Evolutionary conservation across 2,797 vertebrate genomes (phyloP).

Genomic region (Decapterus maruadsi): DNA sequence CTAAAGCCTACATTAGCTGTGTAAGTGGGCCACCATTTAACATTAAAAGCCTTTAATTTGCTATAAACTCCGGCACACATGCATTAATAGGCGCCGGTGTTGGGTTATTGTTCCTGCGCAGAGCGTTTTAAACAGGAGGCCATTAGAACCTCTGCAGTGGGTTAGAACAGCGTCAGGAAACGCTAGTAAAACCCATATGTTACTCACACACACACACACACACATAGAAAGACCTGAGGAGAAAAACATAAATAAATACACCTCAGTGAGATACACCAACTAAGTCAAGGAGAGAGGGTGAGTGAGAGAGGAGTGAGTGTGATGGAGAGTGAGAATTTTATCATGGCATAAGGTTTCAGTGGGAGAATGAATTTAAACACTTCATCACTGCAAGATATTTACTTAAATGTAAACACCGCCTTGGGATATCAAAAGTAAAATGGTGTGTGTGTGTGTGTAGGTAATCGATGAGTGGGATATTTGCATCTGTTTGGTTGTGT

Average conservation of each 20-base stretch:
- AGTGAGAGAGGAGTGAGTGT: conserved; percentile 35
- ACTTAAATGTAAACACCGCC: conserved; percentile 78
- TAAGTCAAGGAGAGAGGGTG: conserved; percentile 27
- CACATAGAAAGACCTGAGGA: conserved; percentile 9
- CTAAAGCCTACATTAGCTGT: conserved; percentile 84
- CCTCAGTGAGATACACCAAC: conserved; percentile 25
- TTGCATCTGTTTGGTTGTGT: conserved; percentile 71
- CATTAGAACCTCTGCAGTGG: conserved; percentile 76
- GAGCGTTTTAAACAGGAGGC: conserved; percentile 80
- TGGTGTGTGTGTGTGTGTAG: conserved; percentile 44
- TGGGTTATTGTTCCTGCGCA: conserved; percentile 83
- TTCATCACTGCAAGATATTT: conserved; percentile 77
- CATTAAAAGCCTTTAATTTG: conserved; percentile 88
- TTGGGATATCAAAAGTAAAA: conserved; percentile 76
- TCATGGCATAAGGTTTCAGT: conserved; percentile 72
- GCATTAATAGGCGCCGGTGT: conserved; percentile 81
- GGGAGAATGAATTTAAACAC: conserved; percentile 75
- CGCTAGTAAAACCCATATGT: conserved; percentile 75
- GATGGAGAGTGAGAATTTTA: conserved; percentile 60
- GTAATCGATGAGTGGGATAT: conserved; percentile 67
- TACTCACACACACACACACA: conserved; percentile 50
- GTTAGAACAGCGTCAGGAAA: conserved; percentile 70
- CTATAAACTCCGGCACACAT: conserved; percentile 84
- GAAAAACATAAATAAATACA: conserved; percentile 55
- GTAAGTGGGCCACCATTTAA: conserved; percentile 85